Conservation (phyloP, 2,797 vertebrate genomes). For the Brachyalestes nurse region DNA sequence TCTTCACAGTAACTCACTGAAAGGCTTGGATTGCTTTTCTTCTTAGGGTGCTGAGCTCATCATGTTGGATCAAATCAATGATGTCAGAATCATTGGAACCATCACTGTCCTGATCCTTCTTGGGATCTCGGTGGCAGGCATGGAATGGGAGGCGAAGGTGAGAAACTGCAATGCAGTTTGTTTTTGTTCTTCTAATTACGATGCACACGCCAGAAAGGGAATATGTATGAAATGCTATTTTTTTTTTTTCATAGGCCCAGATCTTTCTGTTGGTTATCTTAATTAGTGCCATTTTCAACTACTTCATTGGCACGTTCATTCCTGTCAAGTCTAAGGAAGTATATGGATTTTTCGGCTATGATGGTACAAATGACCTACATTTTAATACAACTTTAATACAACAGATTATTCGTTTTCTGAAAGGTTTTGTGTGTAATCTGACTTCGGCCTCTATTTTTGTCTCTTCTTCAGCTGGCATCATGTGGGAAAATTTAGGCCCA, state of each 20-base stretch:
- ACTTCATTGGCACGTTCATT: slow-evolving; percentile 93
- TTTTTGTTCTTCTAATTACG: not conserved
- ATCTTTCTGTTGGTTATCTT: slow-evolving; percentile 94
- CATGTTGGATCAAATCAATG: slow-evolving; percentile 90
- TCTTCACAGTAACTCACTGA: not conserved
- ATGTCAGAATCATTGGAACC: slow-evolving; percentile 93
- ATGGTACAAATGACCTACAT: slow-evolving; percentile 71
- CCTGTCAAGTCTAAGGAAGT: slow-evolving; percentile 85
- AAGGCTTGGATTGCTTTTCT: not conserved
- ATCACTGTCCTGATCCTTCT: slow-evolving; percentile 92
- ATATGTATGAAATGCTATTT: not conserved
- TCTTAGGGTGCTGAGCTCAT: slow-evolving; percentile 76
- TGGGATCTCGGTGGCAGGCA: slow-evolving; percentile 96
- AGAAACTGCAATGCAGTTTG: slow-evolving; percentile 6
- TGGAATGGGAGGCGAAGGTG: slow-evolving; percentile 99
- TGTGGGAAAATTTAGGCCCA: slow-evolving; percentile 95
- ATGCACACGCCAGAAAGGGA: not conserved
- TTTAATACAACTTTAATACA: not conserved
- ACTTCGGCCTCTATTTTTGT: slow-evolving; percentile 6
- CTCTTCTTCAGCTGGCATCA: slow-evolving; percentile 80
- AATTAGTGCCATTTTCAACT: slow-evolving; percentile 89
- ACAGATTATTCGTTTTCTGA: not conserved
- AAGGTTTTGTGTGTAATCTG: not conserved
- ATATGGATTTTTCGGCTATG: slow-evolving; percentile 90
- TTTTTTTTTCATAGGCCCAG: slow-evolving; percentile 83